Conservation (phyloP, 2,113 vertebrate genomes). For the Antechinus flavipes region DNA sequence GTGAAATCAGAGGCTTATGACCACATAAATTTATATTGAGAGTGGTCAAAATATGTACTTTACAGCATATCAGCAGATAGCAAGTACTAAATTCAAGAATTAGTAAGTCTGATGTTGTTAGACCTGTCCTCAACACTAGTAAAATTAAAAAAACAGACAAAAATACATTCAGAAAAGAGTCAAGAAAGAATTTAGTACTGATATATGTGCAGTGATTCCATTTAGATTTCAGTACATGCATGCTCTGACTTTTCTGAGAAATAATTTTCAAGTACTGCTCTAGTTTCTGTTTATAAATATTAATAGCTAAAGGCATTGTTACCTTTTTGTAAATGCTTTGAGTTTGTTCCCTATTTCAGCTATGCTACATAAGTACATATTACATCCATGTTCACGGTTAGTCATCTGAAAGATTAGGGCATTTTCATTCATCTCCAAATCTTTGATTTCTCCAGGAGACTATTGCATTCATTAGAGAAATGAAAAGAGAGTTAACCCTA, state of each 20-base stretch:
- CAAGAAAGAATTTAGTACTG: not conserved
- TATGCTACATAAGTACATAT: not conserved
- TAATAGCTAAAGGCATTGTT: not conserved
- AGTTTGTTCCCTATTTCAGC: not conserved
- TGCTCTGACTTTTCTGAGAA: not conserved
- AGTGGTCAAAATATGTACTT: not conserved
- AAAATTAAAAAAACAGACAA: not conserved
- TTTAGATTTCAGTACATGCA: not conserved
- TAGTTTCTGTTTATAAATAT: not conserved
- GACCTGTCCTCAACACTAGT: not conserved
- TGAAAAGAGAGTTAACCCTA: not conserved
- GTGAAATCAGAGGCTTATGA: not conserved
- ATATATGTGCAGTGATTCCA: not conserved
- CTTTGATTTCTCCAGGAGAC: not conserved
- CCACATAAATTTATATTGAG: not conserved
- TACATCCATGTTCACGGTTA: not conserved
- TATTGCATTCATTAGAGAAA: not conserved
- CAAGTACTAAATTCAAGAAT: not conserved
- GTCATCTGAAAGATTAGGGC: not conserved
- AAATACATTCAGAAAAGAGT: not conserved
- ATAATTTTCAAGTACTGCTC: not conserved
- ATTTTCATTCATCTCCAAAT: not conserved
- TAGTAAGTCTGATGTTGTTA: not conserved
- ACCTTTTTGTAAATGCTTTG: conserved; percentile 1
- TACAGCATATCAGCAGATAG: not conserved